Percentiles rank a stretch among this genome's conserved stretches.
Conservation (phyloP, 2,888 invertebrate genomes). For the Ophion ventricosus region DNA sequence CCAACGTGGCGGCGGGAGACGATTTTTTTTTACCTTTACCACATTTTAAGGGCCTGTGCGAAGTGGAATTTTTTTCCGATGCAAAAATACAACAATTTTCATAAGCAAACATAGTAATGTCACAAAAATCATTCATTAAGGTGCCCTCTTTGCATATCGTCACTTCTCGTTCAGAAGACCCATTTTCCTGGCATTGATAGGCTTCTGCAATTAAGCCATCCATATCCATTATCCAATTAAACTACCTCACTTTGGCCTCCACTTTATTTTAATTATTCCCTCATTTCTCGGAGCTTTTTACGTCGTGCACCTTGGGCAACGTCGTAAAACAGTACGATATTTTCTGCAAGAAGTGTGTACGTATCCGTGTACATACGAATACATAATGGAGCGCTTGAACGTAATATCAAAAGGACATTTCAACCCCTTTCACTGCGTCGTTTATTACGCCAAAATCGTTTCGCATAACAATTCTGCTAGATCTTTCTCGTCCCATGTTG, state of each 20-base stretch:
- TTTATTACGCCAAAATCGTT: constrained; percentile 47
- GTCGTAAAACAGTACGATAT: constrained; percentile 39
- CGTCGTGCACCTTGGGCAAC: background rate
- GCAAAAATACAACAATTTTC: background rate
- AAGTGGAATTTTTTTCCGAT: background rate
- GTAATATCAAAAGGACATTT: constrained; percentile 44
- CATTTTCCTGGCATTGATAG: background rate
- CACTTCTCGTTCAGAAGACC: background rate
- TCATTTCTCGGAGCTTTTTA: background rate
- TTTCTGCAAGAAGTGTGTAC: background rate
- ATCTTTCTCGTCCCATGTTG: constrained; percentile 53
- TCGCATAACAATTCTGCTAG: constrained; percentile 53
- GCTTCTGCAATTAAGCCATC: background rate
- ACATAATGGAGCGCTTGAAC: constrained; percentile 43
- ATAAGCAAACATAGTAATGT: no score
- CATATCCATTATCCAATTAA: background rate
- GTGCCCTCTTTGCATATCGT: background rate
- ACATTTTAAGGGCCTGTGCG: no score
- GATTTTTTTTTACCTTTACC: background rate
- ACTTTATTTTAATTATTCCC: background rate
- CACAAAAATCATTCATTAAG: no score
- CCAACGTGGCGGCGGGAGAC: background rate
- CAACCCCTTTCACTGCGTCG: constrained; percentile 44
- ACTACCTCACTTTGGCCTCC: background rate
- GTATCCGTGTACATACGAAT: constrained; percentile 19